Base-by-base conservation (phyloP, 2,797 vertebrate genomes). In the Pseudomugil tenellus region DNA sequence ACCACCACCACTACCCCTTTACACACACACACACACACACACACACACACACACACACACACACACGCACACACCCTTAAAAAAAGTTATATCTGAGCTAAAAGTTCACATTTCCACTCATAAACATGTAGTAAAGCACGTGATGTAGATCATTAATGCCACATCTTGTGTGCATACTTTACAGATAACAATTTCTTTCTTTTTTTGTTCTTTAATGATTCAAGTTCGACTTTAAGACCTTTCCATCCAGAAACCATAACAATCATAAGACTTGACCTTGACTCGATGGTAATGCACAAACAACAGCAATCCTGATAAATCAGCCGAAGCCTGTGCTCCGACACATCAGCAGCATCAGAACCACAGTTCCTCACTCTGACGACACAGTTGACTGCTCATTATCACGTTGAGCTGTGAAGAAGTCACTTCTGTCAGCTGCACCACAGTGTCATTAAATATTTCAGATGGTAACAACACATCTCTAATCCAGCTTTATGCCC, bases 381-480 rank as follows among this genome's bases (percentile, higher is more conserved):
- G 56, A 58, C 74, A 55, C 58, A 7, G n/a, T 55, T 49, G 17
- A 14, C 67, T 74, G 54, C 62, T 81, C 57, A 76, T 89, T 74
- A 83, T 81, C 85, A 82, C 80, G 67, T 78, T 16, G 2, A 70
- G 58, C 67, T 74, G 77, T 28, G 58, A 79, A 46, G 43, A 49
- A 11, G 26, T 29, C 34, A 23, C n/a, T 63, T 80, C 70, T 56
- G 67, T 52, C 26, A 25, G 31, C 32, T n/a, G 58, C 48, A 46
- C 49, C 13, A 7, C 43, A 39, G 66, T 58, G 28, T 78, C 54
- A 46, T 43, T 23, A 14, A 72, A 53, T 31, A 51, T 62, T 49
- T 65, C 63, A 65, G 48, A 58, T 37, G 25, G 58, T 65, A 16
- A 74, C 52, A 16, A 74, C 52, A 19, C 35, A 28, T 19, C 41